Evolutionary conservation across 2,888 invertebrate genomes (phyloP).

Genomic region (Synergus laeviventris): DNA sequence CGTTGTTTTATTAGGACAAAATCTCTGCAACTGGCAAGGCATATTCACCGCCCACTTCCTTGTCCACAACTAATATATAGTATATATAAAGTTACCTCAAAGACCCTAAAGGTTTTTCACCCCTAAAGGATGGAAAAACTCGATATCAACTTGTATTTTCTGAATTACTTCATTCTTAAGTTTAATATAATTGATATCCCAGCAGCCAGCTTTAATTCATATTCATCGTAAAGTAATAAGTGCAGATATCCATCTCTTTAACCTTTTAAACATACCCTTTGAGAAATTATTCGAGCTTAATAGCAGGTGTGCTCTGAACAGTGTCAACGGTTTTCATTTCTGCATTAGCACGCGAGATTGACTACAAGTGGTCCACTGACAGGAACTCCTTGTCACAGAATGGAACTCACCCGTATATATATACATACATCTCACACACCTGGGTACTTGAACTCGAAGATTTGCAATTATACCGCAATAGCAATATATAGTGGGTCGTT

Average conservation of each 20-base stretch:
- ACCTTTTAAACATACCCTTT: background rate
- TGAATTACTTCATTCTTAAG: too few species aligned
- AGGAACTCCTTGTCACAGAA: background rate
- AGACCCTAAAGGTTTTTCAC: slow-evolving; percentile 5
- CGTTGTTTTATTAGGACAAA: slow-evolving; percentile 3
- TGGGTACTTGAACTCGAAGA: slow-evolving; percentile 70
- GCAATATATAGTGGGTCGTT: slow-evolving; percentile 50
- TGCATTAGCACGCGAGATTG: background rate
- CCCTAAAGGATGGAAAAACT: background rate
- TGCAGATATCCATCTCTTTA: too few species aligned
- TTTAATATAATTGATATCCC: too few species aligned
- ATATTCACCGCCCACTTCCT: slow-evolving; percentile 31
- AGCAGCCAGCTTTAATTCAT: too few species aligned
- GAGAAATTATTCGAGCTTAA: background rate
- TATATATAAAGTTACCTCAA: slow-evolving; percentile 4
- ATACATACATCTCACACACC: slow-evolving; percentile 59
- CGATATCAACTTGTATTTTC: too few species aligned
- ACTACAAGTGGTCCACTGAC: slow-evolving; percentile 2
- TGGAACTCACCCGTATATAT: background rate
- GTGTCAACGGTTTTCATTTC: background rate
- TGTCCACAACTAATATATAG: background rate
- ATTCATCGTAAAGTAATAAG: too few species aligned
- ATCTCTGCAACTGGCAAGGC: background rate
- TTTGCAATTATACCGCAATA: slow-evolving; percentile 63
- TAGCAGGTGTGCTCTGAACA: background rate